These are phyloP conservation scores for Hyposoter dolosus DNA, from an alignment of 2,888 invertebrate genomes.

Conservation along the genomic window DNA sequence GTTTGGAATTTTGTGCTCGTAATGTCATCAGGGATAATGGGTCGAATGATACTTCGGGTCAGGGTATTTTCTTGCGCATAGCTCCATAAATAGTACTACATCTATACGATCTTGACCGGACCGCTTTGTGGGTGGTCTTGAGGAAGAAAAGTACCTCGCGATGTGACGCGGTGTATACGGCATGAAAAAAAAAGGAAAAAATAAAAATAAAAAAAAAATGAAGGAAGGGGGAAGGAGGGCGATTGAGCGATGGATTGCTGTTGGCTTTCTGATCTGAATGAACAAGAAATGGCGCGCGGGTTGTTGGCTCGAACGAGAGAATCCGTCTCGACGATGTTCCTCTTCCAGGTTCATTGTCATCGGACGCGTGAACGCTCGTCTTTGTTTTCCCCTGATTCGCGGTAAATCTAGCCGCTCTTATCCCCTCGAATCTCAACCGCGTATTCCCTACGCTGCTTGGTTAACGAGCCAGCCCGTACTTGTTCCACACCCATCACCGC, in stretches of 20 bases:
- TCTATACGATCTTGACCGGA: neutral
- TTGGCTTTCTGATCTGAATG: conserved; percentile 52
- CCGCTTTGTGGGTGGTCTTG: conserved; percentile 38
- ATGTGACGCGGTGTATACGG: neutral
- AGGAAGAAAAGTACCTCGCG: neutral
- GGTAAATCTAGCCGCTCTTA: conserved; percentile 70
- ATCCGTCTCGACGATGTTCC: conserved; percentile 44
- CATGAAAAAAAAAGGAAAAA: conserved; percentile 2
- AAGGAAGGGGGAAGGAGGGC: conserved; percentile 1
- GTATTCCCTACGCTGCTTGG: conserved; percentile 74
- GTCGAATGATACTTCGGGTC: neutral
- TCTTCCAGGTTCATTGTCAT: conserved; percentile 81
- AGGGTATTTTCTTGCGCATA: neutral
- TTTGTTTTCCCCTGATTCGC: conserved; percentile 75
- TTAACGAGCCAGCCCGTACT: conserved; percentile 75
- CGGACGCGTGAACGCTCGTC: conserved; percentile 77
- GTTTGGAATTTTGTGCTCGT: neutral
- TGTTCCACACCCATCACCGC: conserved; percentile 49
- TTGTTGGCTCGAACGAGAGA: conserved; percentile 27
- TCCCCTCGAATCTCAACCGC: conserved; percentile 76
- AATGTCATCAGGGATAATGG: neutral
- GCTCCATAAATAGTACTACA: neutral
- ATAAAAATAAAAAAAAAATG: neutral
- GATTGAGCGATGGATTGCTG: conserved; percentile 41
- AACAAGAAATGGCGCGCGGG: conserved; percentile 58